These are phyloP conservation scores for Chromis chromis DNA, from an alignment of 2,797 vertebrate genomes.

Conservation along the genomic window DNA sequence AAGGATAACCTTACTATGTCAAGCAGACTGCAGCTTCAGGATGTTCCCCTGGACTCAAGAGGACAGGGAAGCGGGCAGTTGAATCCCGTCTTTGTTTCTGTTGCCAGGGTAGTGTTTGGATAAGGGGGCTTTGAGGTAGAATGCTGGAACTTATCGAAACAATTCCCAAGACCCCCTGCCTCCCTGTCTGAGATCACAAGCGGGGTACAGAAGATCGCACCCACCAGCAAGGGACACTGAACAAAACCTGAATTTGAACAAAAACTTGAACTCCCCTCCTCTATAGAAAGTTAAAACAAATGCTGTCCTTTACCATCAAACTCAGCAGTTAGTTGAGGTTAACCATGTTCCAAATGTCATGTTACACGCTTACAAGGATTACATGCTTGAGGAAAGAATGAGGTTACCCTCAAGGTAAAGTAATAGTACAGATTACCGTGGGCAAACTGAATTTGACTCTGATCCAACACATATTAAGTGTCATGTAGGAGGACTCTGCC, in stretches of 20 bases:
- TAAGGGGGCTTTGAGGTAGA: constrained; percentile 76
- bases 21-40: constrained; percentile 68
- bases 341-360: constrained; percentile 63
- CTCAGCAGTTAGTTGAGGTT: constrained; percentile 46
- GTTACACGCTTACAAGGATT: constrained; percentile 63
- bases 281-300: constrained; percentile 38
- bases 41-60: constrained; percentile 76
- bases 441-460: constrained; percentile 69
- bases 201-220: constrained; percentile 17
- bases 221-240: constrained; percentile 5
- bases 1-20: constrained; percentile 40
- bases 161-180: constrained; percentile 69
- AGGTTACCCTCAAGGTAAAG: constrained; percentile 67
- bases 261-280: constrained; percentile 16
- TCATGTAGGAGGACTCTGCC: constrained; percentile 55
- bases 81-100: constrained; percentile 83
- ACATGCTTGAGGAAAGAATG: constrained; percentile 73
- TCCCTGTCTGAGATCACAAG: constrained; percentile 60
- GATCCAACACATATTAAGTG: constrained; percentile 73
- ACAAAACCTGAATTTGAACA: constrained; percentile 7
- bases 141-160: constrained; percentile 77
- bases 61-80: constrained; percentile 65
- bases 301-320: constrained; percentile 20
- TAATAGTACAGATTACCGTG: constrained; percentile 65
- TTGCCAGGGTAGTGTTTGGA: constrained; percentile 80